Percentiles rank a stretch among this genome's conserved stretches.
Conservation (phyloP, 1,140 invertebrate species). For the Bombyx mori region ASM3026992v2 NC_085110.1:12762501-12763000, state of each 20-base stretch:
- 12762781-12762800: constrained; percentile 36
- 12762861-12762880: constrained; percentile 56
- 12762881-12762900: constrained; percentile 53
- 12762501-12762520: constrained; percentile 53
- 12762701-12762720: neutral
- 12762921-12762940: constrained; percentile 59
- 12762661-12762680: constrained; percentile 55
- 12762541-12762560: constrained; percentile 53
- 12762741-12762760: too few species aligned
- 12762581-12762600: constrained; percentile 58
- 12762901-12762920: constrained; percentile 60
- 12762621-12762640: constrained; percentile 53
- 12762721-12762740: neutral
- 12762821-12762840: constrained; percentile 59
- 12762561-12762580: constrained; percentile 49
- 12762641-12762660: constrained; percentile 55
- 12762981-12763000: constrained; percentile 56
- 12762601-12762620: constrained; percentile 38
- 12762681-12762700: constrained; percentile 33
- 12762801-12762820: constrained; percentile 50
- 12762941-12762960: constrained; percentile 58
- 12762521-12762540: constrained; percentile 36
- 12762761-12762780: neutral
- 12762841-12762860: constrained; percentile 64
- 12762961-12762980: constrained; percentile 43